Conservation (phyloP, 1,140 invertebrate species). For the Eriocheir sinensis region DNA sequence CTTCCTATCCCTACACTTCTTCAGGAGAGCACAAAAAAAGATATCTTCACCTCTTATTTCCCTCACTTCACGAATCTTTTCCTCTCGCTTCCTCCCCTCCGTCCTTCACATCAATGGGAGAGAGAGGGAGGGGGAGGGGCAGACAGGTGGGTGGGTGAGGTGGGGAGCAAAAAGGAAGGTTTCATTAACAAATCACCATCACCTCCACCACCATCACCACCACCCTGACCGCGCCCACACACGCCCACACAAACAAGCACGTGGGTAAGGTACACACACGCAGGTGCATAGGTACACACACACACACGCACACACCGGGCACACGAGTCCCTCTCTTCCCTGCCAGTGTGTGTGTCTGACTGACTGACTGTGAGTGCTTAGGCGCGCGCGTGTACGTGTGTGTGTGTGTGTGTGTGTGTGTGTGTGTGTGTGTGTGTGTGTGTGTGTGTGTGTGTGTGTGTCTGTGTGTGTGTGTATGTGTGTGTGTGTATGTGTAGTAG, state of each 20-base stretch:
- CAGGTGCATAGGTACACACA: neutral
- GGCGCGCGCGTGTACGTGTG: neutral
- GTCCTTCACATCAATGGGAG: neutral
- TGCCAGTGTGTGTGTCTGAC: neutral
- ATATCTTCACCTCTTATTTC: neutral
- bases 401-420: neutral
- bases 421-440: no score
- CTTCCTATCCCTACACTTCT: neutral
- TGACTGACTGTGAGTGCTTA: neutral
- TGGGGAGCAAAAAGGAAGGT: neutral
- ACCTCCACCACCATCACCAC: constrained; percentile 9
- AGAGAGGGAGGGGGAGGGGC: neutral
- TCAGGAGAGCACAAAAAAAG: no score
- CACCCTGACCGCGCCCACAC: neutral
- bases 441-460: no score
- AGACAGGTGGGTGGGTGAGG: neutral
- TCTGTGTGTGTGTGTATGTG: no score
- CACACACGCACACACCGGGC: neutral
- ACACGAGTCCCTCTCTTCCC: neutral
- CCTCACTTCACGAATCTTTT: neutral
- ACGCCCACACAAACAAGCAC: neutral
- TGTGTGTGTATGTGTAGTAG: neutral
- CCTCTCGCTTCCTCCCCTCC: neutral
- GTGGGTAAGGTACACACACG: neutral
- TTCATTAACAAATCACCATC: neutral